Base-by-base conservation (phyloP, 1,140 invertebrate genomes). In the Drosophila dunni region DNA sequence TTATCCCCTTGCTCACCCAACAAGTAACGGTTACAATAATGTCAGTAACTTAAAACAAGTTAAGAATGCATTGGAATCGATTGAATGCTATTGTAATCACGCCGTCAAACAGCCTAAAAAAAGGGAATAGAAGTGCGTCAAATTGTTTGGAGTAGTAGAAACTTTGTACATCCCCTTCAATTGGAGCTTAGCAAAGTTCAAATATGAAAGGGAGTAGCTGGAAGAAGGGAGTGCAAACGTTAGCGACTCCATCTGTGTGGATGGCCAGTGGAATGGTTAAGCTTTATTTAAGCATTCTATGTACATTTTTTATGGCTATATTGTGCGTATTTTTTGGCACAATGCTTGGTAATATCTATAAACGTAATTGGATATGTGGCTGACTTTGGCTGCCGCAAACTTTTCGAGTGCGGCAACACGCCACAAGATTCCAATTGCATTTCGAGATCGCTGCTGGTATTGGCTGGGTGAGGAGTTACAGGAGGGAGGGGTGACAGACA, bases 331-430 rank as follows among this genome's bases (percentile, higher is more conserved):
- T 66, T 29, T 82, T 76, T 61, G 65, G 60, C 44, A 45, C 64
- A 86, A 79, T 88, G 80, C 68, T 40, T 36, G 62, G 50, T 65
- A 83, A 88, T 88, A 86, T 88, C 83, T 88, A 88, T 88, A 86
- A 86, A 88, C 73, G 79, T 88, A 86, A 86, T 86, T 86, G 83
- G 83, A 86, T 86, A 69, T 86, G 83, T 86, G 79, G 65, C 54
- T 61, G 61, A 78, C 68, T 83, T 76, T 66, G 67, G 73, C 63
- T 68, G 62, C 15, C 60, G 34, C 9, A 51, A 70, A 84, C 76
- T 48, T 81, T 81, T 69, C 44, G 61, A 74, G 50, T 60, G 45
- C 53, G 42, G 20, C 45, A 50, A 67, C 56, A 71, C 46, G 20
- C 46, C n/a, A 20, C 58, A 45, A 38, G 42, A 53, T 46, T 61